A percentile compares a stretch with the other conserved stretches of the same genome.
Conservation (phyloP, 2,113 vertebrate genomes). For the Gambusia affinis region DNA sequence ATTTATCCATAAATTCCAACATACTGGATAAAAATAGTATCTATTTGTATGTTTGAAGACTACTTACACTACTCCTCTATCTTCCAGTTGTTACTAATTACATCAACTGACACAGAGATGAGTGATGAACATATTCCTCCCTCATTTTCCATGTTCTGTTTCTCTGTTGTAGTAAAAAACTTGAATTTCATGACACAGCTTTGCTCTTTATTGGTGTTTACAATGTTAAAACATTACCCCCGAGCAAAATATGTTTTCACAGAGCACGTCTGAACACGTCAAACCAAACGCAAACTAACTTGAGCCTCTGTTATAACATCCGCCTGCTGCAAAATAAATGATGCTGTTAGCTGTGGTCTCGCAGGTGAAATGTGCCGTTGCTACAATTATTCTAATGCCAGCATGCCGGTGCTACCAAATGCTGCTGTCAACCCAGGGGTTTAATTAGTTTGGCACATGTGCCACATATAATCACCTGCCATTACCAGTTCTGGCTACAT, state of each 20-base stretch:
- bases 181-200: neutral
- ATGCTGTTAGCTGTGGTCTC: slow-evolving; percentile 79
- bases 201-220: neutral
- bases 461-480: slow-evolving; percentile 98
- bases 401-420: slow-evolving; percentile 89
- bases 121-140: neutral
- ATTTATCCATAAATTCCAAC: neutral
- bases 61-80: neutral
- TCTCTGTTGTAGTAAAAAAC: neutral
- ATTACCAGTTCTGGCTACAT: slow-evolving; percentile 92
- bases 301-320: slow-evolving; percentile 54
- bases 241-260: slow-evolving; percentile 5
- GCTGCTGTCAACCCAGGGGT: slow-evolving; percentile 91
- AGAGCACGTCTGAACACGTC: slow-evolving; percentile 33
- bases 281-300: slow-evolving; percentile 44
- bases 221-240: neutral
- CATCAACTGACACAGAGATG: neutral
- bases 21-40: neutral
- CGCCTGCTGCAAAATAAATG: slow-evolving; percentile 80
- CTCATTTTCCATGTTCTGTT: neutral
- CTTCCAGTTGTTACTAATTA: neutral
- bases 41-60: neutral
- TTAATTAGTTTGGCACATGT: slow-evolving; percentile 95
- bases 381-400: slow-evolving; percentile 87
- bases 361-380: slow-evolving; percentile 79